These are phyloP conservation scores for Plestiodon gilberti DNA, from an alignment of 2,113 vertebrate species.

Conservation along the genomic window DNA sequence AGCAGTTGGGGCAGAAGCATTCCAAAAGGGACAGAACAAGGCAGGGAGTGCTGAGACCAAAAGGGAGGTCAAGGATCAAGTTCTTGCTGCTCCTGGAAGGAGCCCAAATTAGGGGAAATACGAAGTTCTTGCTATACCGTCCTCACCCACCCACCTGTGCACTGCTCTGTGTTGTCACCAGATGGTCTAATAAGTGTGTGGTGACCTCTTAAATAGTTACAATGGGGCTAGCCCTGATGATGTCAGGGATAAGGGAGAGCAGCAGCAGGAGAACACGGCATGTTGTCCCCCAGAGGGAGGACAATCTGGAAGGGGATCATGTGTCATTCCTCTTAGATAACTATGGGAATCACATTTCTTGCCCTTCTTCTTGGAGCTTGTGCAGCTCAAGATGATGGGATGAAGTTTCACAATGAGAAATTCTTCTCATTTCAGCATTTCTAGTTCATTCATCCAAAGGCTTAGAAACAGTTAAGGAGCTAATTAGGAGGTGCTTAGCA, in stretches of 20 bases:
- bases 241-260: background rate
- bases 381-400: background rate
- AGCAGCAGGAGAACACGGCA: background rate
- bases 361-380: background rate
- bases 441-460: background rate
- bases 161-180: conserved; percentile 38
- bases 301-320: background rate
- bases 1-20: conserved; percentile 1
- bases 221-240: conserved; percentile 34
- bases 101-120: background rate
- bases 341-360: background rate
- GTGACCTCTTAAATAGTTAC: conserved; percentile 46
- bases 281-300: background rate
- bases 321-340: background rate
- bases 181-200: conserved; percentile 44
- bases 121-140: background rate
- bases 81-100: background rate
- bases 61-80: background rate
- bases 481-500: background rate
- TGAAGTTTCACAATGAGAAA: background rate
- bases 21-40: background rate
- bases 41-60: background rate
- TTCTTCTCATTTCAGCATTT: background rate
- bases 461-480: background rate
- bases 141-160: background rate